Evolutionary conservation across 2,113 vertebrate genomes (phyloP), one percentile per base, ranked within the genome.

Genomic region (Sylvietta virens): DNA sequence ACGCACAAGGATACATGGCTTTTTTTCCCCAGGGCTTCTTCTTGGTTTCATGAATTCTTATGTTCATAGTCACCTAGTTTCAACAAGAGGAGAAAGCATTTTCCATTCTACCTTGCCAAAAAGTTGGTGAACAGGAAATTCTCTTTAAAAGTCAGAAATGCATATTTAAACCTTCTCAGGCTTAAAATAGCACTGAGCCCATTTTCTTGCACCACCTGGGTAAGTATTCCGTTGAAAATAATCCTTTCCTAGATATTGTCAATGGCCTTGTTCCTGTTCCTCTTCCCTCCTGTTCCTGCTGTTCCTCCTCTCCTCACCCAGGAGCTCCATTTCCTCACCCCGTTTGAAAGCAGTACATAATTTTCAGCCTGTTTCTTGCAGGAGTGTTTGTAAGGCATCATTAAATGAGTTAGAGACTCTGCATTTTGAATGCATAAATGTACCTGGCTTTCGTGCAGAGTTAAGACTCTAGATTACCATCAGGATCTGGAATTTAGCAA

Each of bases 361-460:
- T 51, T 70, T 50, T 31, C 18, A 72, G 27, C 19, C 13, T 50
- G 2, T 73, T 77, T 28, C n/a, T 66, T 37, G 31, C 73, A 84
- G 13, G 31, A 54, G 15, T 57, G 10, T 5, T 66, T 81, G 8
- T 73, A 78, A 84, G 15, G 6, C 1, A 2, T 48, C 22, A 11
- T 67, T 72, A 67, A 45, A 60, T 17, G 30, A 47, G 37, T 86
- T 88, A 47, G 10, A 39, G 24, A 15, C 37, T 65, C 21, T 92
- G 24, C 30, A 7, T 92, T 92, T 88, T 51, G 19, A 56, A 76
- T 73, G 15, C 6, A 5, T 77, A n/a, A 56, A 48, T 9, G 9
- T 53, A 62, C 20, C n/a, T 48, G 48, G 3, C 15, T 79, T 11
- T 71, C 0, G 0, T 71, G 58, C 1, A 3, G 50, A 53, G 14